Base-by-base conservation (phyloP, 30 jellyfish, hydroid and myxozoan genomes). In the Aurelia aurita region DNA sequence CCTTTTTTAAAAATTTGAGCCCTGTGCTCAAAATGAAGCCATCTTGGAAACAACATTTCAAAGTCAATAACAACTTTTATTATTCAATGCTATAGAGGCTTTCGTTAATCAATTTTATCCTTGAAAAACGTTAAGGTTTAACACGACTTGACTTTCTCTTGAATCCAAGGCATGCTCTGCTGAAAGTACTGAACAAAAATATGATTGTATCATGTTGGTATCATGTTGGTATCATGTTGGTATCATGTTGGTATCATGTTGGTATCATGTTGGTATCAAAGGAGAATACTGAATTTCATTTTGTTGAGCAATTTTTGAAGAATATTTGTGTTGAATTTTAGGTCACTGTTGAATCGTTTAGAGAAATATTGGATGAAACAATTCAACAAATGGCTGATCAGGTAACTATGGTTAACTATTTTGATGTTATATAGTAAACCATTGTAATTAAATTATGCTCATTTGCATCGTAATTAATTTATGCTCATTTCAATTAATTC, bases 321-420 rank as follows among this genome's bases (percentile, higher is more conserved):
- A 3, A 3, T 0, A 14, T 23, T 20, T 22, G 25, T 58, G 29
- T 58, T n/a, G 53, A 65, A 3, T 44, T 43, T 47, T 49, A 87
- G 96, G 96, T 87, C 8, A 72, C 90, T 21, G 90, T 87, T 14
- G 96, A 87, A 39, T 39, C 83, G 9, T 87, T 87, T 76, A 76
- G 96, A 46, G 82, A 65, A 62, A 69, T 87, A 12, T 25, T 87
- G 46, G 85, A 87, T 79, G 96, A 75, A 75, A 57, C 80, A 27
- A 31, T 87, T 14, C 47, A 22, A 22, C 22, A 3, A 60, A 35
- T 19, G 10, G 59, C 28, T 53, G 57, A 58, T 26, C 59, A 49
- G 91, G 82, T 66, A 67, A 2, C 29, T 68, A 0, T 4, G 18
- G 19, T 27, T 15, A 26, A 1, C 16, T 23, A 3, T n/a, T 23